Conservation (phyloP, 2,888 invertebrate genomes). For the Cepaea hortensis region DNA sequence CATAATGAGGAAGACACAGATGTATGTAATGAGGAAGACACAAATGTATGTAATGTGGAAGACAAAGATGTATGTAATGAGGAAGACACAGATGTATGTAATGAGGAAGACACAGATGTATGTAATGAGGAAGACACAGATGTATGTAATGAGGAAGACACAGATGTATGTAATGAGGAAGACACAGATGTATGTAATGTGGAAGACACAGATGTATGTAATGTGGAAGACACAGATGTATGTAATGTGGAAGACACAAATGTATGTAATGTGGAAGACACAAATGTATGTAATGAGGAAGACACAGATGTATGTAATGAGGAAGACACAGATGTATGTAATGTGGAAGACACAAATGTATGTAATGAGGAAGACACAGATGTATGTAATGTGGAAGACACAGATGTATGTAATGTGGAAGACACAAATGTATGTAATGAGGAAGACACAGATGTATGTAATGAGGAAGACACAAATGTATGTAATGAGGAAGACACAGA, state of each 20-base stretch:
- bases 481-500: not conserved
- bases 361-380: not conserved
- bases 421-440: too few species aligned
- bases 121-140: not conserved
- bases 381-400: too few species aligned
- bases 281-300: not conserved
- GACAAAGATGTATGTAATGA: not conserved
- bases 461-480: not conserved
- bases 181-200: too few species aligned
- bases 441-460: not conserved
- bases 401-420: not conserved
- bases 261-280: not conserved
- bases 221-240: too few species aligned
- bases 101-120: not conserved
- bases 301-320: not conserved
- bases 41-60: not conserved
- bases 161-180: not conserved
- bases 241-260: not conserved
- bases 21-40: not conserved
- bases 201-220: not conserved
- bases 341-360: not conserved
- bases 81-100: too few species aligned
- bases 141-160: too few species aligned
- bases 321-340: too few species aligned
- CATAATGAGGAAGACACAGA: not conserved